These are phyloP conservation scores for Macaca nemestrina DNA, from an alignment of 2,113 vertebrate species.

Conservation along the genomic window DNA sequence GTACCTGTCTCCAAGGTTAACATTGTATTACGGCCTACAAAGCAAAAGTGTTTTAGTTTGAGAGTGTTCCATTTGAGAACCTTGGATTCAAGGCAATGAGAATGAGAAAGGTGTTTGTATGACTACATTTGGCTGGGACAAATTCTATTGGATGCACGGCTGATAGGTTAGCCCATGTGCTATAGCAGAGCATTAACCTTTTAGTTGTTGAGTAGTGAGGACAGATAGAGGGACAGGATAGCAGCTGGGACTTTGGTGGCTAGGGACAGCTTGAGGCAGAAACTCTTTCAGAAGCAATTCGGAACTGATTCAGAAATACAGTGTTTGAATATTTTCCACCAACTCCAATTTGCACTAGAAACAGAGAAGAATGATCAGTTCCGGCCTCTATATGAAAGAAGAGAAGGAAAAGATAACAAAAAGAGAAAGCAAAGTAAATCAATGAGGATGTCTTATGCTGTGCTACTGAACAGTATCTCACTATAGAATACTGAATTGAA, in stretches of 20 bases:
- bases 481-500: background rate
- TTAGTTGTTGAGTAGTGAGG: background rate
- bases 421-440: background rate
- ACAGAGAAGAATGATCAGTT: background rate
- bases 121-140: background rate
- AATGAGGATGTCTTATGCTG: rapidly evolving
- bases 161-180: background rate
- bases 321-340: background rate
- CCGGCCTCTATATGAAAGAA: background rate
- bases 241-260: background rate
- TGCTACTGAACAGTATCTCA: background rate
- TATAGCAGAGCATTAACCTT: background rate
- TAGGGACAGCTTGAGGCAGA: background rate
- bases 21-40: background rate
- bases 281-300: background rate
- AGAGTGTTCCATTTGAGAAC: background rate
- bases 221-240: background rate
- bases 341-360: slow-evolving; percentile 28
- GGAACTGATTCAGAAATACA: background rate
- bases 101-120: background rate
- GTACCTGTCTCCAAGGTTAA: background rate
- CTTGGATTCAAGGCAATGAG: background rate
- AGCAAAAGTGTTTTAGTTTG: background rate
- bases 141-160: background rate
- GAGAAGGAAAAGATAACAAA: background rate